Evolutionary conservation across 37 sponge, comb jelly and placozoan genomes (phyloP), one percentile per base, ranked within the genome.

Genomic region (Diacarnus erythraeanus): DNA sequence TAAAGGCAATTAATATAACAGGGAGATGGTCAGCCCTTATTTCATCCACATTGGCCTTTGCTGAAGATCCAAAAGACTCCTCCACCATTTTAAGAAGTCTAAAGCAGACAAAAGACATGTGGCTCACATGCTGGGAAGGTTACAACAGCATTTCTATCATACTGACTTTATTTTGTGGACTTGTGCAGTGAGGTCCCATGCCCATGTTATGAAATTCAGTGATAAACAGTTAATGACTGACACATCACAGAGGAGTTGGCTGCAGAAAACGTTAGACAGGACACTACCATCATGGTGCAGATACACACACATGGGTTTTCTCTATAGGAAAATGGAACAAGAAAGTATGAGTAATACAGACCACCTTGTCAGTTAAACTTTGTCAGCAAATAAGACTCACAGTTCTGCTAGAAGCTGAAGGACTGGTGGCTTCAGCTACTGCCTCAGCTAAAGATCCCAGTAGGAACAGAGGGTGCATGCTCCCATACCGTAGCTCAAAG

Each of bases 251-350:
- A 96, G 82, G 27, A 94, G 64, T 71, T 84, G 83, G 75, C 89
- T 89, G 75, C 96, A 93, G 79, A 96, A 96, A n/a, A 96, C 74
- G 61, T 96, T 96, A 26, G 92, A 88, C 54, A 88, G 82, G n/a
- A 96, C 88, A 36, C 97, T 96, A 27, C 72, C 44, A 66, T 93
- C 94, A 40, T 96, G 94, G 36, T 96, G 97, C 23, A 96, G 69
- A 74, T 96, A 96, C 40, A 96, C 59, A 18, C 87, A 64, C 76
- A 96, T 56, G 30, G 97, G 97, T 58, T 91, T 89, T 9, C 90
- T 59, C 91, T 92, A 23, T 74, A 23, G 18, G 4, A 63, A 63
- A 8, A n/a, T n/a, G n/a, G n/a, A n/a, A n/a, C n/a, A n/a, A n/a
- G n/a, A n/a, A n/a, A n/a, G n/a, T n/a, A n/a, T n/a, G n/a, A n/a